Evolutionary conservation across 2,797 vertebrate species (phyloP).

Genomic region (Rhabdomys pumilio): DNA sequence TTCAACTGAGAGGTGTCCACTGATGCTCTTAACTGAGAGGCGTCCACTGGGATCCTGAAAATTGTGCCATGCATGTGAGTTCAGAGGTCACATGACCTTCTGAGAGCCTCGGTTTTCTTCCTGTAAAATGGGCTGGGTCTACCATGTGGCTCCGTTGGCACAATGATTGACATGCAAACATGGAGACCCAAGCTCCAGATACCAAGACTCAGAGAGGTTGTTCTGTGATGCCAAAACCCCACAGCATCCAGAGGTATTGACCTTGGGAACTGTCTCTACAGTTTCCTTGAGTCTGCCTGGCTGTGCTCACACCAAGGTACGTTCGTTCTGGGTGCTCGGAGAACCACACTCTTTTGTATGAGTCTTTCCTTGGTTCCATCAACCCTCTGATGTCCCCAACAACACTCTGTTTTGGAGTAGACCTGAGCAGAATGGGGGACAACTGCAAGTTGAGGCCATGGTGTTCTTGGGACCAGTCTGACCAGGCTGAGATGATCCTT

Average conservation of each 20-base stretch:
- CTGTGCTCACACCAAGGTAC: neutral
- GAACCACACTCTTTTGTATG: neutral
- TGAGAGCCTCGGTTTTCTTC: neutral
- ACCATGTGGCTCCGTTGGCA: neutral
- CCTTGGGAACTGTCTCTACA: neutral
- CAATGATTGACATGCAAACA: no score
- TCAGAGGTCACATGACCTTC: neutral
- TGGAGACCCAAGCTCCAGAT: neutral
- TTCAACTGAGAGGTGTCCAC: neutral
- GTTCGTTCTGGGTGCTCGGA: neutral
- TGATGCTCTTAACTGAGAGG: neutral
- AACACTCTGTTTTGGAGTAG: neutral
- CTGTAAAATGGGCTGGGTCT: neutral
- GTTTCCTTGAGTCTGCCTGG: accelerated
- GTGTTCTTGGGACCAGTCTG: no score
- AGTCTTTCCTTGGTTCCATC: neutral
- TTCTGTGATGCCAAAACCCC: neutral
- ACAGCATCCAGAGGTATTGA: no score
- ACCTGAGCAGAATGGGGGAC: neutral
- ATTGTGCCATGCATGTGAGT: neutral
- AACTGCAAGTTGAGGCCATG: no score
- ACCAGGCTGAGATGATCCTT: accelerated
- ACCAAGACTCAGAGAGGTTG: neutral
- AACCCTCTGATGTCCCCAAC: accelerated
- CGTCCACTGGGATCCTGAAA: neutral